Conservation (phyloP, 1,140 invertebrate species). For the Sinonovacula constricta region DNA sequence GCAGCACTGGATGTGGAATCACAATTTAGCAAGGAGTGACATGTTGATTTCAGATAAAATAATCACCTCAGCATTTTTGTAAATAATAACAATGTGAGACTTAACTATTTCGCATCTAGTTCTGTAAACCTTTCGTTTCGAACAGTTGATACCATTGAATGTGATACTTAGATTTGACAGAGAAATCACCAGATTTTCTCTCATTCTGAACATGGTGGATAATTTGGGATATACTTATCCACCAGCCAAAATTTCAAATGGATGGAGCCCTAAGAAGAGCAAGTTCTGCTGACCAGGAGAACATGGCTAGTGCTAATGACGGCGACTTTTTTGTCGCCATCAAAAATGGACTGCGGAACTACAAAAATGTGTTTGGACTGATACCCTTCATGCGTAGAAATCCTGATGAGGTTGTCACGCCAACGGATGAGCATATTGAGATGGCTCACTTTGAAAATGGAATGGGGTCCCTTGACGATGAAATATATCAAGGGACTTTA, state of each 20-base stretch:
- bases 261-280: slow-evolving; percentile 7
- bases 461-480: slow-evolving; percentile 47
- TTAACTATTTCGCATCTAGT: no score
- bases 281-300: slow-evolving; percentile 38
- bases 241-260: no score
- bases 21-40: no score
- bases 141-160: no score
- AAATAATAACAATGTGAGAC: not conserved
- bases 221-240: no score
- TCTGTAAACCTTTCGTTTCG: no score
- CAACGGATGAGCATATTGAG: slow-evolving; percentile 65
- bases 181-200: no score
- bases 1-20: not conserved
- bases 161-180: no score
- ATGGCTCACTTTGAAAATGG: slow-evolving; percentile 67
- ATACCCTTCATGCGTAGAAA: slow-evolving; percentile 57
- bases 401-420: slow-evolving; percentile 38
- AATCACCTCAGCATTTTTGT: no score
- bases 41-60: no score
- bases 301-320: slow-evolving; percentile 52
- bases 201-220: no score
- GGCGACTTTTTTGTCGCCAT: slow-evolving; percentile 61
- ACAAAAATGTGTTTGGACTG: slow-evolving; percentile 62
- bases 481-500: slow-evolving; percentile 23
- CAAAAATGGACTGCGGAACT: slow-evolving; percentile 62